These are phyloP conservation scores for Dipodomys ordii DNA, from an alignment of 2,113 vertebrate genomes.

Conservation along the genomic window DNA sequence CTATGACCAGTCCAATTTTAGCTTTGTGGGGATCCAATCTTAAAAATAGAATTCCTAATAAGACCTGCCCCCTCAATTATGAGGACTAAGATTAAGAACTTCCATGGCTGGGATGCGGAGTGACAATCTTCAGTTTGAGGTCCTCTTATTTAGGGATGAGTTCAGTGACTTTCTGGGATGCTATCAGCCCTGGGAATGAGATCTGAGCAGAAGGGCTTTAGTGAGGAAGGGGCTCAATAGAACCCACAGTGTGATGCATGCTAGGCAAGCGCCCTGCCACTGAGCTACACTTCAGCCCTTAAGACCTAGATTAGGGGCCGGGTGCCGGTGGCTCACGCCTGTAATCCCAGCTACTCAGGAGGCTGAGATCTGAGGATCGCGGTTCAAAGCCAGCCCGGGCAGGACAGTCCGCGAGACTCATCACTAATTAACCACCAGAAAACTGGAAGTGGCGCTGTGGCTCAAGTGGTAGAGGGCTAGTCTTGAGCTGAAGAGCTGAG, in stretches of 20 bases:
- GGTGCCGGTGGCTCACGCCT: too few relatives aligned
- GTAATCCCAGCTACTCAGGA: too few relatives aligned
- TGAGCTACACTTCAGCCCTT: too few relatives aligned
- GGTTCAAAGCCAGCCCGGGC: too few relatives aligned
- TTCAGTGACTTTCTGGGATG: not conserved
- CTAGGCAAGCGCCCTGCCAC: too few relatives aligned
- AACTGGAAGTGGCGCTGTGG: too few relatives aligned
- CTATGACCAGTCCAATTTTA: not conserved
- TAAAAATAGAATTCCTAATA: not conserved
- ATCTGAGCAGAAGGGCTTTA: not conserved
- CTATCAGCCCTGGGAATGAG: not conserved
- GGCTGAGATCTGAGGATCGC: too few relatives aligned
- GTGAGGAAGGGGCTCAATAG: not conserved
- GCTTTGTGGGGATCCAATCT: not conserved
- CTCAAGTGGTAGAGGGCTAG: too few relatives aligned
- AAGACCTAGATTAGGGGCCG: not conserved
- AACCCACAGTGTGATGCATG: too few relatives aligned
- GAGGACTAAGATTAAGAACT: not conserved
- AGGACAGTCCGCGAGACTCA: too few relatives aligned
- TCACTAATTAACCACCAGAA: too few relatives aligned
- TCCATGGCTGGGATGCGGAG: not conserved
- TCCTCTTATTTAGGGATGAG: not conserved
- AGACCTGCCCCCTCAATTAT: not conserved
- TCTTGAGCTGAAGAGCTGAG: too few relatives aligned
- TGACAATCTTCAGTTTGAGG: not conserved